These are phyloP conservation scores for Bathynomus jamesi DNA, from an alignment of 1,140 invertebrate genomes.

Conservation along the genomic window DNA sequence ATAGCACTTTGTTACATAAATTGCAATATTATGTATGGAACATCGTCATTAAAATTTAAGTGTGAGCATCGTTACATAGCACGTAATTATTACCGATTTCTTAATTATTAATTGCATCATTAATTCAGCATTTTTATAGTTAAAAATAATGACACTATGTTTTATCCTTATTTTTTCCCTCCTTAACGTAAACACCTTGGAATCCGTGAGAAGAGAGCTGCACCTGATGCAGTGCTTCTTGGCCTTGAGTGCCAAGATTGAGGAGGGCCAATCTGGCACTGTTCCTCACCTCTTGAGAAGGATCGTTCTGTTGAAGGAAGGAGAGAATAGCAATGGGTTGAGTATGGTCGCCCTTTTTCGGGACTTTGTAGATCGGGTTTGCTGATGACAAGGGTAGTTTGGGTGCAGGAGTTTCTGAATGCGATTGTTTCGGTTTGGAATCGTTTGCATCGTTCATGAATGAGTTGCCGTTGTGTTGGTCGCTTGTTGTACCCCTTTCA, in stretches of 20 bases:
- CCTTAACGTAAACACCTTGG: slow-evolving; percentile 44
- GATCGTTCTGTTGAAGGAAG: slow-evolving; percentile 31
- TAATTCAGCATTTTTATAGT: too few species aligned
- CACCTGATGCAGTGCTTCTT: slow-evolving; percentile 43
- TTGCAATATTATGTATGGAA: too few species aligned
- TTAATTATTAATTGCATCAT: too few species aligned
- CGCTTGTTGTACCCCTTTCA: too few species aligned
- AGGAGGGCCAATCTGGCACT: slow-evolving; percentile 28
- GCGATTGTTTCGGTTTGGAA: slow-evolving; percentile 7
- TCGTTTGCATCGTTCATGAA: slow-evolving; percentile 7
- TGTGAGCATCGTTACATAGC: too few species aligned
- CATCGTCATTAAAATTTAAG: too few species aligned
- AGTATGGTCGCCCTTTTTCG: slow-evolving; percentile 41
- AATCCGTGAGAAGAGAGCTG: slow-evolving; percentile 47
- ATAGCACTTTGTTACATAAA: too few species aligned
- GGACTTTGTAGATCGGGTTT: slow-evolving; percentile 40
- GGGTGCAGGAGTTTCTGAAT: slow-evolving; percentile 17
- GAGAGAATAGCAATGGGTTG: slow-evolving; percentile 27
- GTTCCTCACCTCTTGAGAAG: slow-evolving; percentile 27
- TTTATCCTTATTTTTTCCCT: slow-evolving; percentile 7
- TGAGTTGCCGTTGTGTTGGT: background rate
- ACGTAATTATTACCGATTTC: too few species aligned
- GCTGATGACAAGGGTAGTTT: slow-evolving; percentile 40
- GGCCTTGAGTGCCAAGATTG: slow-evolving; percentile 43
- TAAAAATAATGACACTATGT: too few species aligned